phyloP scores from a whole-genome alignment of 2,113 vertebrate genomes.

The Microcebus tavaratra region DNA sequence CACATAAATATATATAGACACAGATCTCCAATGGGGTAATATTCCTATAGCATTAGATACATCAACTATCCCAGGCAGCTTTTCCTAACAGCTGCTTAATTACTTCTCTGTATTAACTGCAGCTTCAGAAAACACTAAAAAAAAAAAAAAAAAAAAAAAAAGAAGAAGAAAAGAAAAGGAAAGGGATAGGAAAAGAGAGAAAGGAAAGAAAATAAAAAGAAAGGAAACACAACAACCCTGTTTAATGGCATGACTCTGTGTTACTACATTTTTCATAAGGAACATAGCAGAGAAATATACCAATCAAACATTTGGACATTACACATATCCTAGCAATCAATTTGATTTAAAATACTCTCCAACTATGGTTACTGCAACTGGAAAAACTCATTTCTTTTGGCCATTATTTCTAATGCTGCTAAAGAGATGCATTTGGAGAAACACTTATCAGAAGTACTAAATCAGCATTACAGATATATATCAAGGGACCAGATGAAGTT shows the following conservation, averaged over 20 bases:
- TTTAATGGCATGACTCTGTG: conserved; percentile 39
- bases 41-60: neutral
- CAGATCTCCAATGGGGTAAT: neutral
- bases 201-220: neutral
- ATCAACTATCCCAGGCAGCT: neutral
- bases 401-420: conserved; percentile 56
- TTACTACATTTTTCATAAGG: conserved; percentile 27
- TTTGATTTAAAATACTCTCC: conserved; percentile 54
- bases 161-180: neutral
- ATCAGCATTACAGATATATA: conserved; percentile 39
- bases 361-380: neutral
- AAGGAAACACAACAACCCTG: neutral
- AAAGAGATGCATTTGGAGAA: conserved; percentile 46
- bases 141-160: no score
- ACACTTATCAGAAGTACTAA: conserved; percentile 45
- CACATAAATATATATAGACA: neutral
- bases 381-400: conserved; percentile 41
- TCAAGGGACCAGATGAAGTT: conserved; percentile 21
- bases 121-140: conserved; percentile 14
- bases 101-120: conserved; percentile 60
- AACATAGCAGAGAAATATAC: neutral
- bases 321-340: conserved; percentile 45
- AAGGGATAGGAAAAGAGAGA: no score
- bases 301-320: conserved; percentile 35
- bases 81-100: conserved; percentile 65